phyloP scores from a whole-genome alignment of 1,140 invertebrate species.

The Matsumurasca onukii region DNA sequence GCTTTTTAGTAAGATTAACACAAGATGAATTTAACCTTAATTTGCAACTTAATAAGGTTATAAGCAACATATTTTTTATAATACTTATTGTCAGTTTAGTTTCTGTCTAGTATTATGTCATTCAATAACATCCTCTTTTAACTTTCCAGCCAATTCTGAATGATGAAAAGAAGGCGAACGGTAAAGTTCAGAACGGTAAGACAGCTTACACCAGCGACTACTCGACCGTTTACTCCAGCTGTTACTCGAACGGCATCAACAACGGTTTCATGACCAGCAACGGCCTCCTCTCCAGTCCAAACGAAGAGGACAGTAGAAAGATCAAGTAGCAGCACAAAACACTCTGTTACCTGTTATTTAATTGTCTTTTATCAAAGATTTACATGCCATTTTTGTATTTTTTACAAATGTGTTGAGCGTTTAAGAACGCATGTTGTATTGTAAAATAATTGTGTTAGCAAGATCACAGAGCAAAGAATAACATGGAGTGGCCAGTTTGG shows the following conservation, averaged over 20 bases:
- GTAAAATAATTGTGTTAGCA: too few relatives aligned
- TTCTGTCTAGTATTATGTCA: too few relatives aligned
- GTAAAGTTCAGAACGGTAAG: constrained; percentile 36
- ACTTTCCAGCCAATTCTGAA: constrained; percentile 54
- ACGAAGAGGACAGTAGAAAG: constrained; percentile 14
- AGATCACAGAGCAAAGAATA: too few relatives aligned
- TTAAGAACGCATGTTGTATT: too few relatives aligned
- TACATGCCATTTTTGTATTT: constrained; percentile 26
- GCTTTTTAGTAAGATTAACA: too few relatives aligned
- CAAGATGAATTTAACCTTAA: too few relatives aligned
- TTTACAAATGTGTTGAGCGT: constrained; percentile 8
- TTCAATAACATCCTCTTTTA: too few relatives aligned
- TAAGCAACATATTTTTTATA: too few relatives aligned
- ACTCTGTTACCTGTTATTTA: not conserved
- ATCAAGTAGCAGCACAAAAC: constrained; percentile 16
- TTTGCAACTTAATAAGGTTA: too few relatives aligned
- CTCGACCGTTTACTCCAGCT: constrained; percentile 59
- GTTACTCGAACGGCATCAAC: constrained; percentile 65
- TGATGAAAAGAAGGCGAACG: constrained; percentile 50
- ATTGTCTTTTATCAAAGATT: constrained; percentile 11
- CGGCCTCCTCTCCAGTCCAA: not conserved
- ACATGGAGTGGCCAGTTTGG: too few relatives aligned
- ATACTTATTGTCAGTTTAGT: too few relatives aligned
- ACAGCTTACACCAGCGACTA: constrained; percentile 57
- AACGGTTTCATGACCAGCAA: constrained; percentile 57